A percentile compares a stretch with the other conserved stretches of the same genome.
phyloP scores from a whole-genome alignment of 2,797 vertebrate species.

The Myoxocephalus aenaeus region DNA sequence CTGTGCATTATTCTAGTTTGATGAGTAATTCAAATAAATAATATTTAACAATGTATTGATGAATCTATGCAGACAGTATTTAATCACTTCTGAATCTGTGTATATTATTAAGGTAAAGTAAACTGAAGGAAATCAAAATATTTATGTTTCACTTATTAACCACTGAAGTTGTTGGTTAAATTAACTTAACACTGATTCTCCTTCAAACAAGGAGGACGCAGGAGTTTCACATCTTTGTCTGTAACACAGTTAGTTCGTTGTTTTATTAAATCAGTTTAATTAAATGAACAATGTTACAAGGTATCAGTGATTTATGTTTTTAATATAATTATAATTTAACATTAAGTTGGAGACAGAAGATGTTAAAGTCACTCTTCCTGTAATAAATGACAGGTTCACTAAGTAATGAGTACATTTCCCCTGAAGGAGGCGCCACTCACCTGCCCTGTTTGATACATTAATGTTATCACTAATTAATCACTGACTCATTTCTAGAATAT shows the following conservation, averaged over 20 bases:
- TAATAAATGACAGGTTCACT: neutral
- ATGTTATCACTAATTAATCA: neutral
- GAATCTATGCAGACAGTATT: neutral
- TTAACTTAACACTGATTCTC: conserved; percentile 12
- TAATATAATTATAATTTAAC: neutral
- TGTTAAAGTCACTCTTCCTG: neutral
- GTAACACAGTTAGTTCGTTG: neutral
- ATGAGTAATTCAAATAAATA: neutral
- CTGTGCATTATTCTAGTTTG: neutral
- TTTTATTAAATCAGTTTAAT: neutral
- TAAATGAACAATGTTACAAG: neutral
- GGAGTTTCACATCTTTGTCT: neutral
- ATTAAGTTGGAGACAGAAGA: neutral
- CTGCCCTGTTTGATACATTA: neutral
- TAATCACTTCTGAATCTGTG: neutral
- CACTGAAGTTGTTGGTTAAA: neutral
- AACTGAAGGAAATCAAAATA: neutral
- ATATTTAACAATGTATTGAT: accelerated
- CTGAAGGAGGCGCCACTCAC: neutral
- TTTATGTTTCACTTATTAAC: neutral
- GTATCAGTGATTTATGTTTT: neutral
- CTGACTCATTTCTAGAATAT: neutral
- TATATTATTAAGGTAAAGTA: neutral
- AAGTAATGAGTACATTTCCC: neutral
- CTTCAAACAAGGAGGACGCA: conserved; percentile 1